phyloP scores from a whole-genome alignment of 2,113 vertebrate species.

The Hemibagrus wyckioides region DNA sequence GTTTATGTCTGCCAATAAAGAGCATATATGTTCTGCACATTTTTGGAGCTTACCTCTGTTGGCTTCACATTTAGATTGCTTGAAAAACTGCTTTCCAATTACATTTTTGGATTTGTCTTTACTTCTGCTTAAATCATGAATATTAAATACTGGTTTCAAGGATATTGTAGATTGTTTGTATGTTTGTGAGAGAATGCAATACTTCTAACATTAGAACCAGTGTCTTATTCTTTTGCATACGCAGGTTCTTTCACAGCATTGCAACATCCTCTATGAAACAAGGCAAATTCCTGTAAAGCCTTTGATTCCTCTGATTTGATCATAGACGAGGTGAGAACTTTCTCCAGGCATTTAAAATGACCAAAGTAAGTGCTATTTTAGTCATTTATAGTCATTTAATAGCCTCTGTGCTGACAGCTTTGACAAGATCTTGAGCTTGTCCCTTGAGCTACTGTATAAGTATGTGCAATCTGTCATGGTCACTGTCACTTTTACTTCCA shows the following conservation, averaged over 20 bases:
- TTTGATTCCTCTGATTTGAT: background rate
- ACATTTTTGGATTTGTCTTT: background rate
- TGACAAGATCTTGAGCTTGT: slow-evolving; percentile 1
- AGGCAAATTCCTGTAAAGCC: background rate
- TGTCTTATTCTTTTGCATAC: background rate
- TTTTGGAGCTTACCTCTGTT: background rate
- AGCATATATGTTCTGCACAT: background rate
- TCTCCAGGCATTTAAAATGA: background rate
- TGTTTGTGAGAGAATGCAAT: background rate
- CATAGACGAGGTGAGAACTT: background rate
- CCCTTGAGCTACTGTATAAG: background rate
- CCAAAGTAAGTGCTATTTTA: slow-evolving; percentile 4
- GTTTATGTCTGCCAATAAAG: background rate
- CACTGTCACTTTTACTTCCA: background rate
- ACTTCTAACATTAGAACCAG: background rate
- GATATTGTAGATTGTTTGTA: background rate
- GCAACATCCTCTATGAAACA: background rate
- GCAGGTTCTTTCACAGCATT: background rate
- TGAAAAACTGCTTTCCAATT: background rate
- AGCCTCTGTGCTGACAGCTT: background rate
- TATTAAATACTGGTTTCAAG: background rate
- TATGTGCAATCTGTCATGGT: background rate
- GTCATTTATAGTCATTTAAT: background rate
- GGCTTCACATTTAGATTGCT: background rate
- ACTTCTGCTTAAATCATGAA: background rate